These are phyloP conservation scores for Tringa solitaria DNA, from an alignment of 2,113 vertebrate genomes.

Conservation along the genomic window DNA sequence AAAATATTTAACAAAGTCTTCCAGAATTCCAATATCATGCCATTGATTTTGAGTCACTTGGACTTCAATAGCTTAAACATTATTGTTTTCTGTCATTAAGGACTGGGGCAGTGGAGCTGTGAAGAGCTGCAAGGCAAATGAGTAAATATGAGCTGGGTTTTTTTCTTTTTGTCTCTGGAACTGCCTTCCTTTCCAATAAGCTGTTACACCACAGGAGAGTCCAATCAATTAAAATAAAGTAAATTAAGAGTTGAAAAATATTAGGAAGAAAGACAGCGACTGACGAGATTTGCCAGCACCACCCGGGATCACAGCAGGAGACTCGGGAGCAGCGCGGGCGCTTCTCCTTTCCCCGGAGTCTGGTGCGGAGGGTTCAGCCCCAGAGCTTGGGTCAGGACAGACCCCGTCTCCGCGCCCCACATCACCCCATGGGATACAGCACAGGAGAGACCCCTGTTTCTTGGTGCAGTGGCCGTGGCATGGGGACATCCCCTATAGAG, in stretches of 20 bases:
- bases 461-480: fast-evolving
- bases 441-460: background rate
- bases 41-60: conserved; percentile 72
- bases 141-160: background rate
- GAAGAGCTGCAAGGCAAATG: background rate
- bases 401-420: fast-evolving
- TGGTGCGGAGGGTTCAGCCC: background rate
- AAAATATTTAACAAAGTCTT: conserved; percentile 69
- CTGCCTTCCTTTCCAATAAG: background rate
- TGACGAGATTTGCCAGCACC: background rate
- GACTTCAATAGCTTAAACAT: conserved; percentile 57
- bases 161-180: background rate
- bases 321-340: background rate
- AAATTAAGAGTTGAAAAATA: background rate
- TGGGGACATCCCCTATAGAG: background rate
- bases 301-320: fast-evolving
- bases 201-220: background rate
- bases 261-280: background rate
- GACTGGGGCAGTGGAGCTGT: conserved; percentile 36
- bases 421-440: background rate
- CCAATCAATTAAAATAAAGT: background rate
- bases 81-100: conserved; percentile 70
- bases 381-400: background rate
- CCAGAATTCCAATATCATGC: conserved; percentile 56
- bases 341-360: too few relatives aligned